These are phyloP conservation scores for Canis aureus DNA, from an alignment of 2,113 vertebrate species.

Conservation along the genomic window DNA sequence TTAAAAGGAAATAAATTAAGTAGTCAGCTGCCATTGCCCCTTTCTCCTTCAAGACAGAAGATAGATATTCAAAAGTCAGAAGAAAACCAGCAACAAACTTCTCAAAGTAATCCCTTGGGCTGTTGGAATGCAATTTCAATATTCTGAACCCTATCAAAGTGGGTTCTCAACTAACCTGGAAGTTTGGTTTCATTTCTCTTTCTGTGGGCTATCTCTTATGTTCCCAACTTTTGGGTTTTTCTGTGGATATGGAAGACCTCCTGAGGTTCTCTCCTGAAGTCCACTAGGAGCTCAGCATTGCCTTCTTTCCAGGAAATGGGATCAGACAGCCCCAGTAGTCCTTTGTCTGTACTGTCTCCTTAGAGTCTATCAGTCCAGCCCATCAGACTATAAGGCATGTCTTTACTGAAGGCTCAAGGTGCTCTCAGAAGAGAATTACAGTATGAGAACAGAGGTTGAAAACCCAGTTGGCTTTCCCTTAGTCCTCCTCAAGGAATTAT, in stretches of 20 bases:
- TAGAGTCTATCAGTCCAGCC: not conserved
- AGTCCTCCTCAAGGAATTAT: not conserved
- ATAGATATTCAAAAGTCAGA: conserved; percentile 14
- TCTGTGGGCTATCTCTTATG: not conserved
- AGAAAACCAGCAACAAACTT: conserved; percentile 33
- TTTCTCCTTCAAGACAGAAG: conserved; percentile 45
- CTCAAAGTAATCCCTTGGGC: not conserved
- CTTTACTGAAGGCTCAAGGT: not conserved
- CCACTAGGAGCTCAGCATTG: not conserved
- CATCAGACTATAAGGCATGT: not conserved
- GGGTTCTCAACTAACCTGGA: not conserved
- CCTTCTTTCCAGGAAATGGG: not conserved
- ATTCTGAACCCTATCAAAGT: not conserved
- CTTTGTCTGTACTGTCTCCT: not conserved
- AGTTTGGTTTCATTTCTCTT: conserved; percentile 26
- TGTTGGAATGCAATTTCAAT: not conserved
- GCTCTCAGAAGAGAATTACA: not conserved
- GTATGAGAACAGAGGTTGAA: not conserved
- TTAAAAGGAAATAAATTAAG: conserved; percentile 62
- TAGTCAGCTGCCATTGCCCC: not conserved
- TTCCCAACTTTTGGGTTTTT: not conserved
- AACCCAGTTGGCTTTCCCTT: not conserved
- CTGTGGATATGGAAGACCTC: not conserved
- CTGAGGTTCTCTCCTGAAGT: not conserved
- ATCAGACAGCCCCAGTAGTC: fast-evolving